Base-by-base conservation (phyloP, 2,113 vertebrate genomes). In the Cyprinodon tularosa region DNA sequence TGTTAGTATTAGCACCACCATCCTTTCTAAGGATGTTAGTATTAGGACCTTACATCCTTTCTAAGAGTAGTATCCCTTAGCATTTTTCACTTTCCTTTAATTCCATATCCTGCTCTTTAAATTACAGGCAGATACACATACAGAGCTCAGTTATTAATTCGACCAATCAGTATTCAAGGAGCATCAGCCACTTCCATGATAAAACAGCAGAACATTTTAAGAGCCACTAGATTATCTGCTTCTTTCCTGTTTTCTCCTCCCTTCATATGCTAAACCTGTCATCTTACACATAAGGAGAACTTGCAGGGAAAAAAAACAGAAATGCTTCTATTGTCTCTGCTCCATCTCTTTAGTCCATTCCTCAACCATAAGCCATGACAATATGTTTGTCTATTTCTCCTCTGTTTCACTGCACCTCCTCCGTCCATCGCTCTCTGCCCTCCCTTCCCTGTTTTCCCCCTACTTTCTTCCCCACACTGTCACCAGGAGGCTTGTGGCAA, bases 91-190 rank as follows among this genome's bases (percentile, higher is more conserved):
- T 60, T 53, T 64, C 53, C 65, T 68, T 73, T 71, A 47, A 59
- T 69, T 71, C 76, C 15, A 53, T 10, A 29, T 11, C 38, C 14
- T 44, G n/a, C 72, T 74, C 71, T 36, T 64, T 47, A 67, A 57
- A 71, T n/a, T 36, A 66, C 50, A 78, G 72, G 68, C 72, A 61
- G 2, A 36, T 6, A 42, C 44, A 44, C 0, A 5, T 50, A 37
- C 22, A 48, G 50, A 20, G 63, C 66, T 2, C 7, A 82, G 36
- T 39, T 79, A 72, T 77, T 68, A 79, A 86, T 80, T 60, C 48
- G 81, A 76, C 70, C 73, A 68, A 91, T 92, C 87, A 88, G 87
- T 88, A 90, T 92, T 90, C 88, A 80, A 47, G 77, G 82, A 83
- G 87, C 83, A 45, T 85, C 82, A 75, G 76, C 73, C 74, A 69